A percentile compares a stretch with the other conserved stretches of the same genome.
Conservation (phyloP, 2,888 invertebrate genomes). For the Malthinus flaveolus region DNA sequence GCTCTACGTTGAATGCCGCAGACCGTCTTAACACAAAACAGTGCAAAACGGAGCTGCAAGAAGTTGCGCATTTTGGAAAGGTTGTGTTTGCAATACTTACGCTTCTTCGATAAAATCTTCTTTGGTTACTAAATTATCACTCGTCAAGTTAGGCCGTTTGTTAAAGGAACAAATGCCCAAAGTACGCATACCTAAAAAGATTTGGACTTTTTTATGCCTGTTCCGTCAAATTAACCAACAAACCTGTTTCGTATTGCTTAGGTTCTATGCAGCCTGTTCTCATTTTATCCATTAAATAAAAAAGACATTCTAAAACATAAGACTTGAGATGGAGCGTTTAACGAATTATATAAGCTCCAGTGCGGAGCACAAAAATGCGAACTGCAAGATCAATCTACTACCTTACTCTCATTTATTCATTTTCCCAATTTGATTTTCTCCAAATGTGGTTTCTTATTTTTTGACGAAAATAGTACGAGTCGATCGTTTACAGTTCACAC, state of each 20-base stretch:
- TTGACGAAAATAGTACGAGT: too few species aligned
- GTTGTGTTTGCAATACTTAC: conserved; percentile 35
- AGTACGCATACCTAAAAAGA: conserved; percentile 45
- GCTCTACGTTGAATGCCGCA: too few species aligned
- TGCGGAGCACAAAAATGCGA: too few species aligned
- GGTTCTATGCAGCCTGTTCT: conserved; percentile 46
- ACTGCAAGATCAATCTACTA: too few species aligned
- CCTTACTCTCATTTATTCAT: too few species aligned
- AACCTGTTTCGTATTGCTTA: conserved; percentile 46
- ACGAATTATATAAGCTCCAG: too few species aligned
- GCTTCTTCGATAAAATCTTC: conserved; percentile 48
- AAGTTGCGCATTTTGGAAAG: too few species aligned
- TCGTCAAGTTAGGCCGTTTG: conserved; percentile 38
- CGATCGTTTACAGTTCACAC: too few species aligned
- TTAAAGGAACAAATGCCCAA: conserved; percentile 48
- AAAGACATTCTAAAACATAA: conserved; percentile 42
- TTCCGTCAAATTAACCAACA: background rate
- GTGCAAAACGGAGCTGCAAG: too few species aligned
- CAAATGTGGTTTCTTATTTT: too few species aligned
- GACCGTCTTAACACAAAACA: too few species aligned
- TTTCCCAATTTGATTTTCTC: too few species aligned
- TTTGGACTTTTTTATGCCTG: background rate
- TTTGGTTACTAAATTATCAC: conserved; percentile 43
- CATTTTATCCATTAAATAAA: conserved; percentile 50
- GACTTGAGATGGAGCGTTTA: background rate